Base-by-base conservation (phyloP, 2,797 vertebrate species). In the Gallinago stenura region DNA sequence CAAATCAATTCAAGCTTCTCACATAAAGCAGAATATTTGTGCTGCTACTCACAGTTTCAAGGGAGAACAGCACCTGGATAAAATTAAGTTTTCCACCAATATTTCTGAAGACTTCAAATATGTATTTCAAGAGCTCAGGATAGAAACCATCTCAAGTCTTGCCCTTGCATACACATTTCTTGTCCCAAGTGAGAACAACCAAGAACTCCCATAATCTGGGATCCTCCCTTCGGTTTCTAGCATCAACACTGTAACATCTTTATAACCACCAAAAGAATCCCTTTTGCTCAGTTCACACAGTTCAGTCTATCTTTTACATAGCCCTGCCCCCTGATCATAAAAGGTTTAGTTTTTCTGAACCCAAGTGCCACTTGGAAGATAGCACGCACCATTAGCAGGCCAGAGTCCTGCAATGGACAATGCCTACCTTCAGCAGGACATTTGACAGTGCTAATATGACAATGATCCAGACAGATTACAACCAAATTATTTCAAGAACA, bases 1-100 rank as follows among this genome's bases (percentile, higher is more conserved):
- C 73, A 88, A 94, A 86, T 35, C 46, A 81, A 77, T 26, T 51
- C 72, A 50, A 83, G 85, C 54, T 94, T 62, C 96, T 93, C 58
- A 51, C 56, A 89, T 21, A 48, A 94, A 72, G 33, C n/a, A 66
- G 57, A 92, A 51, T 11, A 91, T 53, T 3, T 68, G 83, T 53
- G 85, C 25, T 93, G 83, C 85, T 93, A 7, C 48, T 91, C 33
- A 20, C 3, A 8, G 71, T 79, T 75, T 85, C 77, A 72, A 21
- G 25, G 66, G 87, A 37, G 26, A 83, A 53, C 30, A 39, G 51
- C 28, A 56, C 57, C 57, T 14, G 31, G 39, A 46, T 24, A 71
- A 80, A 68, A 87, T 35, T 12, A 7, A 64, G 22, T 39, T 56
- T 66, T 61, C 51, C 56, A 66, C 28, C n/a, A 51, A 3, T 12